Base-by-base conservation (phyloP, 1,140 invertebrate genomes). In the Anastatus disparis region DNA sequence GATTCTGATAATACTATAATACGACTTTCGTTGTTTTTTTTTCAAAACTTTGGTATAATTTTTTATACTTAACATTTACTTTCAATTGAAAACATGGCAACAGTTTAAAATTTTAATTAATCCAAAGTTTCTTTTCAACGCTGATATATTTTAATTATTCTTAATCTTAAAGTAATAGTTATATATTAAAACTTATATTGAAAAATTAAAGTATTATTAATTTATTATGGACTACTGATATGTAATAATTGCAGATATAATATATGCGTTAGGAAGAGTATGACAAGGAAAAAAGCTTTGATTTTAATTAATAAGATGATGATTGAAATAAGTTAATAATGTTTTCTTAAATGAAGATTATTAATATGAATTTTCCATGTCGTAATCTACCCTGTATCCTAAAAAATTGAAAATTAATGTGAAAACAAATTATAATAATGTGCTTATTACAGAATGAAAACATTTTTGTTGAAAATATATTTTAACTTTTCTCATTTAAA, bases 341-440 rank as follows among this genome's bases (percentile, higher is more conserved):
- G 17, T 35, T 1, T 35, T 35, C 7, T 35, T 22, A 12, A n/a
- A 40, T 31, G 31, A 55, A 55, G 22, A 40, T n/a, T 15, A 58
- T 24, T n/a, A 61, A n/a, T 50, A 48, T 63, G 0, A 35, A 50
- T 31, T 26, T 31, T 44, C 13, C 52, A 7, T 29, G 6, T 50
- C 15, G 35, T 9, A 20, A 52, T 35, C 31, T 50, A 59, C 17
- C 55, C 13, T 35, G n/a, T 31, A 35, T 17, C 7, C 31, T 50
- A 46, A 1, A 9, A n/a, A 56, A 46, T 42, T 10, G 29, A 44
- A 40, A 46, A 31, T 35, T 42, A 26, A 27, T 20, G n/a, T 13
- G 20, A 48, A 67, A 48, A 52, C 10, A 55, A 64, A 38, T 35
- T 46, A 56, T 67, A 29, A 56, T 46, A 44, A 67, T 58, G 20